Conservation (phyloP, 2,888 invertebrate species). For the Iselma pallidipennis region DNA sequence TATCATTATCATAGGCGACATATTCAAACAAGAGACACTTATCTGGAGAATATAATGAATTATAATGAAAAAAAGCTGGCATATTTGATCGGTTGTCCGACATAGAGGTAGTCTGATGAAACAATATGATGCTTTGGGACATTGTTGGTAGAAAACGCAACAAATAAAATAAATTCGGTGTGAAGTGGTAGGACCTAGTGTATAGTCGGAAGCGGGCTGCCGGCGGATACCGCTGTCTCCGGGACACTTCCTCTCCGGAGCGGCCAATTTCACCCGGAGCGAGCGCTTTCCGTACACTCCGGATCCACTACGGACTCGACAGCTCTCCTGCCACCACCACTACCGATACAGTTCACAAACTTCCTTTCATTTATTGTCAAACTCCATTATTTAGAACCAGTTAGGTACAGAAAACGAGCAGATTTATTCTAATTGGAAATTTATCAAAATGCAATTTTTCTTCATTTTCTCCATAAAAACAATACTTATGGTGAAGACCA, state of each 20-base stretch:
- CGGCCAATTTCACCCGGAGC: slow-evolving; percentile 57
- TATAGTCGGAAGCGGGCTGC: slow-evolving; percentile 54
- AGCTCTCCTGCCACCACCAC: slow-evolving; percentile 5
- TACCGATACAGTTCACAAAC: background rate
- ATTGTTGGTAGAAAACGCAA: slow-evolving; percentile 21
- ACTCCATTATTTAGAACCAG: background rate
- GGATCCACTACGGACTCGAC: slow-evolving; percentile 40
- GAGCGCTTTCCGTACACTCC: slow-evolving; percentile 54
- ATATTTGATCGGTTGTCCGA: too few species aligned
- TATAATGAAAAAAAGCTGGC: too few species aligned
- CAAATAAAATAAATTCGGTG: slow-evolving; percentile 49
- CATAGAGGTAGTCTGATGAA: too few species aligned
- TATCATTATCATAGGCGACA: background rate
- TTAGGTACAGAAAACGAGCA: background rate
- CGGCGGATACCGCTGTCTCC: slow-evolving; percentile 60
- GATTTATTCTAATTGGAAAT: background rate
- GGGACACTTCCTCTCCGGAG: slow-evolving; percentile 59
- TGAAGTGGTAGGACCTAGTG: slow-evolving; percentile 50
- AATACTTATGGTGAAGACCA: too few species aligned
- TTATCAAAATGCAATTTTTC: background rate
- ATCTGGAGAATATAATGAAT: too few species aligned
- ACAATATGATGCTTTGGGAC: background rate
- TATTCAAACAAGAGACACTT: background rate
- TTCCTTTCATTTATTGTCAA: background rate
- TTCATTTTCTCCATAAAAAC: too few species aligned